Conservation (phyloP, 2,888 invertebrate genomes). For the Villa cingulata region DNA sequence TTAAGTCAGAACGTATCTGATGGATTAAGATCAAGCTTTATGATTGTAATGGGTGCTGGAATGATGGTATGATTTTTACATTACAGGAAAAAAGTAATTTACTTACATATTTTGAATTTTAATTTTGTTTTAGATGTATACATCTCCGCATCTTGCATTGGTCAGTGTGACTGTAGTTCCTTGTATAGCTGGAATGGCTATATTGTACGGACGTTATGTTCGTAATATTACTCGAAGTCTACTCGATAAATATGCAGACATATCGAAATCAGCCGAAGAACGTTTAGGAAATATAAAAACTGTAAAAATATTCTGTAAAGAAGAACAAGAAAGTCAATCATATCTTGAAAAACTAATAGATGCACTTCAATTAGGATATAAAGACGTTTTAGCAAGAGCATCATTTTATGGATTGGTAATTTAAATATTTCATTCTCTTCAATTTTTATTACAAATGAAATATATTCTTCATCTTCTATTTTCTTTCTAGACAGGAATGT, state of each 20-base stretch:
- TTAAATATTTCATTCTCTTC: not conserved
- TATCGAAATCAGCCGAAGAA: conserved; percentile 72
- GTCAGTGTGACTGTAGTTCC: conserved; percentile 83
- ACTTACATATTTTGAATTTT: conserved; percentile 1
- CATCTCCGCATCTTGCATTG: conserved; percentile 75
- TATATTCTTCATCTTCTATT: not conserved
- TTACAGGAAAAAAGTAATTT: not conserved
- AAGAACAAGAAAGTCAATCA: conserved; percentile 54
- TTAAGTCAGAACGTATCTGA: conserved; percentile 90
- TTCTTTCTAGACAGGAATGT: conserved; percentile 59
- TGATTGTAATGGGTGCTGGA: conserved; percentile 74
- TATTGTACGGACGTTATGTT: conserved; percentile 71
- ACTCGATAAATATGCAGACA: conserved; percentile 52
- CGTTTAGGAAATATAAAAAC: conserved; percentile 83
- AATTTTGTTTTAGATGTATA: conserved; percentile 56
- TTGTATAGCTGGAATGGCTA: conserved; percentile 71
- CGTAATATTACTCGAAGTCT: conserved; percentile 68
- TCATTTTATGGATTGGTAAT: conserved; percentile 81
- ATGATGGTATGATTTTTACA: conserved; percentile 64
- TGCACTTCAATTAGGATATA: conserved; percentile 65
- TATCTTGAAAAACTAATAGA: conserved; percentile 56
- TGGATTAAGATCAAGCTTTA: conserved; percentile 74
- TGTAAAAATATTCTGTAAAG: conserved; percentile 84
- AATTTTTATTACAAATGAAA: not conserved
- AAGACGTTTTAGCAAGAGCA: conserved; percentile 75